Evolutionary conservation across 1,140 invertebrate species (phyloP).

Genomic region (Hestina assimilis): DNA sequence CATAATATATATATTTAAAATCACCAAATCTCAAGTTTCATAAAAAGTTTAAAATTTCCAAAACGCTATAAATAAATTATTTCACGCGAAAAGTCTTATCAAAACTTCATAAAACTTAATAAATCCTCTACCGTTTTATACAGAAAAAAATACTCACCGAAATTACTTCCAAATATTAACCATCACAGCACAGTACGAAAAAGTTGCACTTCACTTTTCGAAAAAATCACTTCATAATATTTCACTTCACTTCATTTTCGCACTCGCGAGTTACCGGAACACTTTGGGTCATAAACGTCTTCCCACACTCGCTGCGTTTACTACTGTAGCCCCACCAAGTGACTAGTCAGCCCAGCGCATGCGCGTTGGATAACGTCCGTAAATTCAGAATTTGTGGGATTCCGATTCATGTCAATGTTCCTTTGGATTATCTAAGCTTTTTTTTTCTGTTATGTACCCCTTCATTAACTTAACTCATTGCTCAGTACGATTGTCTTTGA

Average conservation of each 20-base stretch:
- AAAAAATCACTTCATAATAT: conserved; percentile 14
- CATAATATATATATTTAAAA: too few relatives aligned
- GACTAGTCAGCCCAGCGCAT: conserved; percentile 10
- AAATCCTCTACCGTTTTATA: not conserved
- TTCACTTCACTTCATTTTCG: conserved; percentile 15
- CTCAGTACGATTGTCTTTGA: not conserved
- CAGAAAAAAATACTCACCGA: conserved; percentile 2
- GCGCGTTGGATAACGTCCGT: conserved; percentile 5
- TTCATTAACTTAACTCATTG: not conserved
- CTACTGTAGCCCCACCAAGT: conserved; percentile 15
- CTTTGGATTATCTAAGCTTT: conserved; percentile 8
- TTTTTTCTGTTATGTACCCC: not conserved
- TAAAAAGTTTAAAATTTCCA: too few relatives aligned
- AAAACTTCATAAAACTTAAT: not conserved
- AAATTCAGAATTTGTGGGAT: conserved; percentile 22
- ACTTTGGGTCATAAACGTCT: not conserved
- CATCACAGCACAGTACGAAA: conserved; percentile 3
- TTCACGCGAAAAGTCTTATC: too few relatives aligned
- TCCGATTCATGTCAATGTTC: conserved; percentile 21
- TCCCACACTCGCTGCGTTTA: not conserved
- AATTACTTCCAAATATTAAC: conserved; percentile 11
- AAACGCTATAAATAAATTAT: too few relatives aligned
- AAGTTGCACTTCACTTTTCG: conserved; percentile 10
- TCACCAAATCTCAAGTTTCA: too few relatives aligned
- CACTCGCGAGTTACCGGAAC: conserved; percentile 1